A percentile compares a stretch with the other conserved stretches of the same genome.
These are phyloP conservation scores for Garra rufa DNA, from an alignment of 2,113 vertebrate species.

Conservation along the genomic window DNA sequence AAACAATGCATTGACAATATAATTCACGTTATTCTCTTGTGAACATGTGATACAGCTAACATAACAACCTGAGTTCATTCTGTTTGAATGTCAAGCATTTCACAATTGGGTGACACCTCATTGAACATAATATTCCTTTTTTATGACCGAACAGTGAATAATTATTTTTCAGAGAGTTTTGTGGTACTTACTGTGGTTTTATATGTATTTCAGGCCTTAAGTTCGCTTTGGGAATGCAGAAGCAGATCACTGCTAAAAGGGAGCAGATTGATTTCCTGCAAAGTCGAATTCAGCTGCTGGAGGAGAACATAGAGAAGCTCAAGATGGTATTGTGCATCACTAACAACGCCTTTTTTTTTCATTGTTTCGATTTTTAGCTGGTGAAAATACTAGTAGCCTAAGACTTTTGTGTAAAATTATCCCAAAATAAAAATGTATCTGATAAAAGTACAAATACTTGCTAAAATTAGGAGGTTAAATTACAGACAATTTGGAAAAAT, in stretches of 20 bases:
- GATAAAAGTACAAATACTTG: too few species aligned
- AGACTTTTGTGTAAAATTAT: too few species aligned
- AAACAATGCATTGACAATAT: constrained; percentile 42
- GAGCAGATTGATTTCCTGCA: constrained; percentile 83
- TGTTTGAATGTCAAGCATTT: background rate
- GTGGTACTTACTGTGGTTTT: background rate
- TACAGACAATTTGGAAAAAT: too few species aligned
- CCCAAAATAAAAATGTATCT: too few species aligned
- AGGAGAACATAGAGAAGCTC: constrained; percentile 79
- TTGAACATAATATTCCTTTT: background rate
- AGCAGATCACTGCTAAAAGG: constrained; percentile 83
- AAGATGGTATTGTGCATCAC: constrained; percentile 73
- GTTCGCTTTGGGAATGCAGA: constrained; percentile 84
- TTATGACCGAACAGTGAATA: background rate
- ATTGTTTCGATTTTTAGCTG: too few species aligned
- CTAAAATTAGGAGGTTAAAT: background rate
- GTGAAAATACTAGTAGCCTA: too few species aligned
- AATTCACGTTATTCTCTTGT: constrained; percentile 35
- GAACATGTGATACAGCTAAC: constrained; percentile 35
- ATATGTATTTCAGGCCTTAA: constrained; percentile 74
- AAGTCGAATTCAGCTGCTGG: constrained; percentile 82
- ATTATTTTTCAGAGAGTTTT: background rate
- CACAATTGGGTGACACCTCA: background rate
- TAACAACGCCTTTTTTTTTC: too few species aligned
- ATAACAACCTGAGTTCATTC: constrained; percentile 18